These are phyloP conservation scores for Nettapus auritus DNA, from an alignment of 2,113 vertebrate species.

Conservation along the genomic window DNA sequence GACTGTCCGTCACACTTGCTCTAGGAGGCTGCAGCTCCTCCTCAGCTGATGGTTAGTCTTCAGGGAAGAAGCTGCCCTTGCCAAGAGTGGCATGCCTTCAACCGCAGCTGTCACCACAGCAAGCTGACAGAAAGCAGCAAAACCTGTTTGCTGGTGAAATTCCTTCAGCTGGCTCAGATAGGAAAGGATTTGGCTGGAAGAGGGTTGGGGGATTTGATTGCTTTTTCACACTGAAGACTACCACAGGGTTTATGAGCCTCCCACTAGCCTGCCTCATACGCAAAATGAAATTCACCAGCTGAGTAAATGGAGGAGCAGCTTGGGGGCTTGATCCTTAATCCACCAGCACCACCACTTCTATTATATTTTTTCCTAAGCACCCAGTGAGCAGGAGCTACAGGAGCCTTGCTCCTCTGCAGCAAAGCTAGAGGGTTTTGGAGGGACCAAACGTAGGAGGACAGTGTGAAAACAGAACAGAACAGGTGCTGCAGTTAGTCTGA, in stretches of 20 bases:
- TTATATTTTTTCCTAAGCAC: neutral
- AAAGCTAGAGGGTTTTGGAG: neutral
- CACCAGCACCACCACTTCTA: neutral
- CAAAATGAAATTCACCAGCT: neutral
- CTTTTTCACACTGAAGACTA: neutral
- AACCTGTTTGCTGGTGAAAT: constrained; percentile 18
- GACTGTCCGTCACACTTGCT: neutral
- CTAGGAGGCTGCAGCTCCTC: neutral
- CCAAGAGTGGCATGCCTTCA: neutral
- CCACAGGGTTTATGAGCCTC: neutral
- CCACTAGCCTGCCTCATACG: neutral
- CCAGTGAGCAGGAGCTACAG: accelerated
- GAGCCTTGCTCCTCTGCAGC: neutral
- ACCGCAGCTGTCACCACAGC: neutral
- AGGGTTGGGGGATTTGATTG: neutral
- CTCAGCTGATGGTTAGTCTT: neutral
- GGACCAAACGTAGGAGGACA: neutral
- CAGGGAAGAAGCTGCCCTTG: neutral
- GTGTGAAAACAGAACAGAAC: neutral
- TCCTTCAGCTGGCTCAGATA: neutral
- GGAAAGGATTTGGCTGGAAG: neutral
- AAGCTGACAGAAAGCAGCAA: neutral
- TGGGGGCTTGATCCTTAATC: neutral
- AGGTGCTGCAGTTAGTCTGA: neutral
- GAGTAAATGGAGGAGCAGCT: neutral